A percentile compares a stretch with the other conserved stretches of the same genome.
Conservation (phyloP, 2,888 invertebrate genomes). For the Eristalinus sepulchralis region DNA sequence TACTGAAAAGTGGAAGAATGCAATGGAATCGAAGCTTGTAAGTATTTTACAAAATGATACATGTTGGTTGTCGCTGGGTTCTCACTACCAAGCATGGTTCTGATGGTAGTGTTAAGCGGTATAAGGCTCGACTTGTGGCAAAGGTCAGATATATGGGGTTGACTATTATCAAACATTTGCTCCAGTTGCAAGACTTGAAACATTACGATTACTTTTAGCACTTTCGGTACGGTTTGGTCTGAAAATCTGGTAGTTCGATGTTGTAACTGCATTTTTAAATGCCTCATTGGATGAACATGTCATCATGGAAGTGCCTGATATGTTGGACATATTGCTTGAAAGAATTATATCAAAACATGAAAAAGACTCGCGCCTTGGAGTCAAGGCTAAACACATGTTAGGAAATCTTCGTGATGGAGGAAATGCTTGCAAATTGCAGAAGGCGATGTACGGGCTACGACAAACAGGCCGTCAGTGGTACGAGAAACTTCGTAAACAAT, state of each 20-base stretch:
- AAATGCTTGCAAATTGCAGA: constrained; percentile 47
- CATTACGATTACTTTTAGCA: constrained; percentile 45
- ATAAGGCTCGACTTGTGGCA: constrained; percentile 40
- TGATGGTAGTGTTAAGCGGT: constrained; percentile 29
- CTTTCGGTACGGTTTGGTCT: constrained; percentile 41
- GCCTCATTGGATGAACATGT: constrained; percentile 35
- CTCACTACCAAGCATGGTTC: constrained; percentile 28
- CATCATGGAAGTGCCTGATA: constrained; percentile 37
- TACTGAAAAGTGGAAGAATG: constrained; percentile 35
- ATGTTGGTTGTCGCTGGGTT: constrained; percentile 43
- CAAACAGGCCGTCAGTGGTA: constrained; percentile 36
- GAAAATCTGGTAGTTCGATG: constrained; percentile 50
- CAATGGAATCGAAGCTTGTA: constrained; percentile 43
- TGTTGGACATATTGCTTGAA: constrained; percentile 36
- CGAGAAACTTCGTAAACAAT: constrained; percentile 34
- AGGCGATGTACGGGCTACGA: constrained; percentile 42
- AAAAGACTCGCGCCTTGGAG: constrained; percentile 8
- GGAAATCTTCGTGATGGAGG: constrained; percentile 11
- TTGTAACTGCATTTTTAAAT: constrained; percentile 55
- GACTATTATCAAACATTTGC: constrained; percentile 53
- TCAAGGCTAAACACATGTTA: constrained; percentile 25
- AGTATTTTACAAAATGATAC: constrained; percentile 52
- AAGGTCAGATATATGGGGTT: constrained; percentile 26
- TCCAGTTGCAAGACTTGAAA: constrained; percentile 33
- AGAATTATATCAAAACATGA: constrained; percentile 38